A percentile compares a stretch with the other conserved stretches of the same genome.
These are phyloP conservation scores for Phrynosoma platyrhinos DNA, from an alignment of 2,113 vertebrate species.

Conservation along the genomic window DNA sequence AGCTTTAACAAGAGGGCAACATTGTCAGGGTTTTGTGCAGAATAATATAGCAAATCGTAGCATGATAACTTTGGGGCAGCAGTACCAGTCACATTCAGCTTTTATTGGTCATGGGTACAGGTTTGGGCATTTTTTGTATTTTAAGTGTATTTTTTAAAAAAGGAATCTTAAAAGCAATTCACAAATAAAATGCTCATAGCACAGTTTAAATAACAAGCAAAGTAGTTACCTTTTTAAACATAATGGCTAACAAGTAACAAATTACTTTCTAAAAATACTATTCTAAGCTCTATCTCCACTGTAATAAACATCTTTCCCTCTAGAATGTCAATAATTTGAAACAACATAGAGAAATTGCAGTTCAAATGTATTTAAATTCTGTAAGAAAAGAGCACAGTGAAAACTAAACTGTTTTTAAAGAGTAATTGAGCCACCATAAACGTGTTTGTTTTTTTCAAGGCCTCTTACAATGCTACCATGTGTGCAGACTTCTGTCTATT, in stretches of 20 bases:
- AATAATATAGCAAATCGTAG: background rate
- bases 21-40: background rate
- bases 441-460: background rate
- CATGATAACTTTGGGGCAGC: background rate
- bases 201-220: background rate
- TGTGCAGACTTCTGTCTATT: background rate
- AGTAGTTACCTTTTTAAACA: background rate
- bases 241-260: background rate
- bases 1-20: background rate
- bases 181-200: too few relatives aligned
- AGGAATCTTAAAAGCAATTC: too few relatives aligned
- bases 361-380: background rate
- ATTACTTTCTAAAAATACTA: background rate
- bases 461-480: too few relatives aligned
- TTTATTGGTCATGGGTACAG: too few relatives aligned
- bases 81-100: too few relatives aligned
- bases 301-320: background rate
- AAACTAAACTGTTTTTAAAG: background rate
- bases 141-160: background rate
- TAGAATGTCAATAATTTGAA: constrained; percentile 8
- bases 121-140: background rate
- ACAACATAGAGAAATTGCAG: background rate
- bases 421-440: too few relatives aligned
- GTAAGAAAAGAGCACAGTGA: background rate
- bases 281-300: background rate